A percentile compares a stretch with the other conserved stretches of the same genome.
Evolutionary conservation across 2,888 invertebrate species (phyloP).

Genomic region (Strigamia maritima): DNA sequence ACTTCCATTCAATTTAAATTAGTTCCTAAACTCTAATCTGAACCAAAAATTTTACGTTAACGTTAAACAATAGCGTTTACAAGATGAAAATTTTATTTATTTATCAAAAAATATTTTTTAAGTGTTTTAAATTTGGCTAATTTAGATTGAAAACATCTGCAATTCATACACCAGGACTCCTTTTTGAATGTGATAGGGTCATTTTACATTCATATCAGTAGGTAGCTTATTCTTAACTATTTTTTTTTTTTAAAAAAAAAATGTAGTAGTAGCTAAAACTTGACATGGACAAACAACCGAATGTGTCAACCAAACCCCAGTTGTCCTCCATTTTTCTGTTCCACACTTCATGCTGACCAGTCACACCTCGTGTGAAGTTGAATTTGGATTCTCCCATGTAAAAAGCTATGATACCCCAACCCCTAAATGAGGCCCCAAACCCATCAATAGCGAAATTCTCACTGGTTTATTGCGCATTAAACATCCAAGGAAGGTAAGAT

Average conservation of each 20-base stretch:
- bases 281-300: background rate
- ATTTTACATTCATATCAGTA: no score
- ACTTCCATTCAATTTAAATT: background rate
- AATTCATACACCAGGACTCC: no score
- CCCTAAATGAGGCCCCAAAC: conserved; percentile 25
- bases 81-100: no score
- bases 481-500: background rate
- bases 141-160: no score
- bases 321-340: background rate
- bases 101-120: no score
- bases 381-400: conserved; percentile 5
- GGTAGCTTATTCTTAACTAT: no score
- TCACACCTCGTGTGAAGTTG: background rate
- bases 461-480: background rate
- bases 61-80: no score
- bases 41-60: no score
- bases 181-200: no score
- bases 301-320: background rate
- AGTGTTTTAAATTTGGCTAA: no score
- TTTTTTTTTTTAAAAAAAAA: no score
- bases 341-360: background rate
- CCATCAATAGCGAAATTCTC: background rate
- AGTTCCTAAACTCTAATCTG: no score
- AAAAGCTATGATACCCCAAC: conserved; percentile 9
- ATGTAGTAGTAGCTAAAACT: background rate